phyloP scores from a whole-genome alignment of 1,140 invertebrate species.

The Brachionus koreanus region DNA sequence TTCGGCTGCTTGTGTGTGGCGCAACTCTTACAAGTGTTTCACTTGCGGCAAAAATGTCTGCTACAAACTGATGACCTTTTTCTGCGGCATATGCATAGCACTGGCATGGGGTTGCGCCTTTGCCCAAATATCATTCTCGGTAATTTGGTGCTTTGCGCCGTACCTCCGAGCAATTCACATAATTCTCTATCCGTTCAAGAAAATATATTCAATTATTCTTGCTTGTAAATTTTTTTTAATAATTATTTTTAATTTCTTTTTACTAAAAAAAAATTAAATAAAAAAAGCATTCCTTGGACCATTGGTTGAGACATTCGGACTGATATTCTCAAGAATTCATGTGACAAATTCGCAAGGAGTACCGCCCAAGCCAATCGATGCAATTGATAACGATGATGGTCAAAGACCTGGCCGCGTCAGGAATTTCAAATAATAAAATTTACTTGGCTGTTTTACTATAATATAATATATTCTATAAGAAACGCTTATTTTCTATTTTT shows the following conservation, averaged over 20 bases:
- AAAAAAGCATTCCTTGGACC: conserved; percentile 38
- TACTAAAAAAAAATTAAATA: no score
- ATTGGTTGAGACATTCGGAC: neutral
- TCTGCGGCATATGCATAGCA: conserved; percentile 7
- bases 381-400: conserved; percentile 19
- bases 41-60: conserved; percentile 30
- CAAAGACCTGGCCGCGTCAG: neutral
- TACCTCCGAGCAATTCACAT: conserved; percentile 11
- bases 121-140: conserved; percentile 17
- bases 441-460: neutral
- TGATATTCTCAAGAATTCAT: conserved; percentile 34
- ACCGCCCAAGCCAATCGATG: conserved; percentile 32
- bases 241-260: no score
- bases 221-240: neutral
- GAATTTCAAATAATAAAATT: neutral
- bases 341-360: conserved; percentile 13
- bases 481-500: no score
- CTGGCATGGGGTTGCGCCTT: conserved; percentile 36
- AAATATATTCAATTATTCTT: conserved; percentile 9
- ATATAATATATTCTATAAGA: no score
- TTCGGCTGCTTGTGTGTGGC: conserved; percentile 10
- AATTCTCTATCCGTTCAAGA: neutral
- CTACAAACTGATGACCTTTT: conserved; percentile 30
- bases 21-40: conserved; percentile 36
- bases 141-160: conserved; percentile 33